Conservation (phyloP, 2,113 vertebrate species). For the Leucoraja erinaceus region DNA sequence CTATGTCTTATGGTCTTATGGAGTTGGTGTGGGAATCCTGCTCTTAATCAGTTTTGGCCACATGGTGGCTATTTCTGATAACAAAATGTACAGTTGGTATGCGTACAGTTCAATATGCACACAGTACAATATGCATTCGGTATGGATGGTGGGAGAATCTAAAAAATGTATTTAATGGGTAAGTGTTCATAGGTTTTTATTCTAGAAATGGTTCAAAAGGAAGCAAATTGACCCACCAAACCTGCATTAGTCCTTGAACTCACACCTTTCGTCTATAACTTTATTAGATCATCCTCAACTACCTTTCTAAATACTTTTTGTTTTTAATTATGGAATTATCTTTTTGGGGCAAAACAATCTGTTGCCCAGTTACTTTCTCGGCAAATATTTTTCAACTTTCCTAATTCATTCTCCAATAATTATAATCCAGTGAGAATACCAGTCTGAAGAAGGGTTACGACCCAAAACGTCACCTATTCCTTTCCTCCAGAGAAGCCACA, state of each 20-base stretch:
- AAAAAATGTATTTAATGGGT: background rate
- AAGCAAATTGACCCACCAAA: background rate
- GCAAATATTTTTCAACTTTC: background rate
- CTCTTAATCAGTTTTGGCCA: background rate
- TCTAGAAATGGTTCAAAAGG: background rate
- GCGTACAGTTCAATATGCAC: too few species aligned
- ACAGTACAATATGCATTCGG: background rate
- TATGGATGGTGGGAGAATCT: background rate
- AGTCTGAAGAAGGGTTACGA: too few species aligned
- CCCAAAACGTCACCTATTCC: too few species aligned
- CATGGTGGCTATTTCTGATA: background rate
- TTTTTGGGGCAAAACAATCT: background rate
- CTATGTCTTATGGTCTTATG: too few species aligned
- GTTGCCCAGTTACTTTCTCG: background rate
- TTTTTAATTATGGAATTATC: background rate
- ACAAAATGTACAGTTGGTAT: background rate
- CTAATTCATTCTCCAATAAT: background rate
- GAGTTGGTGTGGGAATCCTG: background rate
- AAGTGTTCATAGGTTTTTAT: background rate
- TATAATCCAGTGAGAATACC: background rate
- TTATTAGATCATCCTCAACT: background rate
- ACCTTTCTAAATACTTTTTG: background rate
- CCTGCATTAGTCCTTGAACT: background rate
- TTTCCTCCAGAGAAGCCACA: too few species aligned
- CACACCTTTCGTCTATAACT: background rate